Percentiles rank a stretch among this genome's conserved stretches.
Conservation (phyloP, 1,140 invertebrate genomes). For the Ceratina calcarata region DNA sequence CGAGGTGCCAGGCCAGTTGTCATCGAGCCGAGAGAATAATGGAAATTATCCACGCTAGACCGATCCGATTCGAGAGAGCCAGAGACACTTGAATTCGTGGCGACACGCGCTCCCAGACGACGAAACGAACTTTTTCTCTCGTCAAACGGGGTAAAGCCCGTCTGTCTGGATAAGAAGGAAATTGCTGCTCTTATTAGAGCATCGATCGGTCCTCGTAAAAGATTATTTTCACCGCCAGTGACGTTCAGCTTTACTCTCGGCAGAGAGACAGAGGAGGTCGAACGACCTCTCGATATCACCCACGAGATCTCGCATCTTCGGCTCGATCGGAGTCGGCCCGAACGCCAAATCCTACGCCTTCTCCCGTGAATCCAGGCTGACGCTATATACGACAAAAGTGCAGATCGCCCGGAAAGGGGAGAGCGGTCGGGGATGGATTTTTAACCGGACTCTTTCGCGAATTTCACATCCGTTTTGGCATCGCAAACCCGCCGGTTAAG, state of each 20-base stretch:
- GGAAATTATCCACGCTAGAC: constrained; percentile 35
- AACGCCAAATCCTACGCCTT: constrained; percentile 2
- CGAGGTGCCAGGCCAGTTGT: constrained; percentile 16
- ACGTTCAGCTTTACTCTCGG: background rate
- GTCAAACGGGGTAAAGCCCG: background rate
- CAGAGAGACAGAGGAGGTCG: background rate
- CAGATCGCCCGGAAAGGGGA: background rate
- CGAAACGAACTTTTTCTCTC: background rate
- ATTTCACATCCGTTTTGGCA: constrained; percentile 58
- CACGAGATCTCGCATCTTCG: background rate
- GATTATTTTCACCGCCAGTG: constrained; percentile 30
- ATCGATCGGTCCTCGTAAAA: constrained; percentile 29
- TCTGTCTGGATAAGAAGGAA: constrained; percentile 31
- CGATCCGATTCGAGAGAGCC: background rate
- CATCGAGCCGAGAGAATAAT: constrained; percentile 35
- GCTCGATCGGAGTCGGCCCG: background rate
- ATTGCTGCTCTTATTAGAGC: constrained; percentile 35
- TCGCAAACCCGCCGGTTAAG: constrained; percentile 32
- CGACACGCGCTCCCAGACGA: background rate
- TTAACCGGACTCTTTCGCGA: constrained; percentile 35
- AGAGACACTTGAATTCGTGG: background rate
- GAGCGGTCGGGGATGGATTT: background rate
- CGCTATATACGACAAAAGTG: constrained; percentile 1
- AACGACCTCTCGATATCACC: constrained; percentile 8
- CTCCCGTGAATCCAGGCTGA: too few species aligned